Evolutionary conservation across 2,113 vertebrate genomes (phyloP).

Genomic region (Psephotus haematonotus): DNA sequence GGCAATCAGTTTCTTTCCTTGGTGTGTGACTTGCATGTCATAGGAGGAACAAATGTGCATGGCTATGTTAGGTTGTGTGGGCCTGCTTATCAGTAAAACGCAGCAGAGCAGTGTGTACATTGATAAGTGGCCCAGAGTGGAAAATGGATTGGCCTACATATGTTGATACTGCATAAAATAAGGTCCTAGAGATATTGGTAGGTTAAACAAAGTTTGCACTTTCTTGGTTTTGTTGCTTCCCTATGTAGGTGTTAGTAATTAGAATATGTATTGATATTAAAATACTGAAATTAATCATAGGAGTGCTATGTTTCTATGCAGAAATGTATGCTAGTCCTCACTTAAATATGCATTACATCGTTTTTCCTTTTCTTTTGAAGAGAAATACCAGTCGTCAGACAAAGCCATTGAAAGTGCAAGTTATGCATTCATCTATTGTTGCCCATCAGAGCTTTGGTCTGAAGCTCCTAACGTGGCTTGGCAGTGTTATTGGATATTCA

Average conservation of each 20-base stretch:
- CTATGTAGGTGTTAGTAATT: neutral
- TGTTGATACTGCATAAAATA: neutral
- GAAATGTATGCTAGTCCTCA: neutral
- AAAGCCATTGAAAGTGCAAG: slow-evolving; percentile 93
- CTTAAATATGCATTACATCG: neutral
- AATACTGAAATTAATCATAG: neutral
- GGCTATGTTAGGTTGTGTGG: neutral
- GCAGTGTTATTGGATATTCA: slow-evolving; percentile 91
- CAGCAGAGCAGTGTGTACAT: neutral
- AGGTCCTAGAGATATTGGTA: neutral
- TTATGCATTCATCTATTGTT: slow-evolving; percentile 97
- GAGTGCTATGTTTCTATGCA: neutral
- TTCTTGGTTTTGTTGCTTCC: neutral
- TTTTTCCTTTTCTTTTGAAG: slow-evolving; percentile 74
- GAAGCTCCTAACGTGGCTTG: slow-evolving; percentile 90
- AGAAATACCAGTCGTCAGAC: slow-evolving; percentile 96
- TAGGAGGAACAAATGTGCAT: neutral
- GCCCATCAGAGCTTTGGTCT: slow-evolving; percentile 97
- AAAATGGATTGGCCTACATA: neutral
- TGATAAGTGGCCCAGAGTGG: neutral
- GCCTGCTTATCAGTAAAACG: slow-evolving; percentile 20
- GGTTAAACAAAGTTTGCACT: neutral
- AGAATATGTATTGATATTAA: neutral
- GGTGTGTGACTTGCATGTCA: neutral
- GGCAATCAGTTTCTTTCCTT: neutral